phyloP scores from a whole-genome alignment of 2,797 vertebrate genomes.

The Hafferia zeledoni region DNA sequence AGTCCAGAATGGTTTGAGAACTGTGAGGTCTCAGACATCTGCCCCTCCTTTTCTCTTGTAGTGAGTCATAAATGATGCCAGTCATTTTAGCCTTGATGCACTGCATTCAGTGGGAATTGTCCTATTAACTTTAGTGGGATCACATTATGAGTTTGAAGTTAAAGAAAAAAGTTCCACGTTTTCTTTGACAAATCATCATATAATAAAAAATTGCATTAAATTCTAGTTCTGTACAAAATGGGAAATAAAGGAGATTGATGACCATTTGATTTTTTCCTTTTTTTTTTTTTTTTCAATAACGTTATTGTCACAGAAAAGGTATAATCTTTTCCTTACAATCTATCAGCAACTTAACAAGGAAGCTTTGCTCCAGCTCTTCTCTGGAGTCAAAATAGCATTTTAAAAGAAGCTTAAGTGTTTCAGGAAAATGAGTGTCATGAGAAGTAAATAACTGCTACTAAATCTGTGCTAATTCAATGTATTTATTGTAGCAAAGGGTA shows the following conservation, averaged over 20 bases:
- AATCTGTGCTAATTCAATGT: neutral
- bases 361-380: neutral
- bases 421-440: neutral
- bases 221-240: neutral
- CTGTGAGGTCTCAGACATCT: neutral
- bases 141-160: neutral
- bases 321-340: neutral
- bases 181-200: neutral
- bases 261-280: neutral
- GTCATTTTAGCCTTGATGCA: neutral
- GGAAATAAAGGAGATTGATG: neutral
- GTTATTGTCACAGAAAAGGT: neutral
- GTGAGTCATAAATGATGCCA: neutral
- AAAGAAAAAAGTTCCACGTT: neutral
- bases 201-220: neutral
- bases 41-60: neutral
- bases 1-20: neutral
- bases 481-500: neutral
- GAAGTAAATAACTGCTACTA: neutral
- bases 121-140: neutral
- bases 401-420: neutral
- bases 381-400: neutral
- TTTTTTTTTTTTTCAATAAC: neutral
- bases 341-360: neutral
- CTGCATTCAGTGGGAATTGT: neutral